Conservation (phyloP, 2,888 invertebrate species). For the Parnassius mnemosyne region DNA sequence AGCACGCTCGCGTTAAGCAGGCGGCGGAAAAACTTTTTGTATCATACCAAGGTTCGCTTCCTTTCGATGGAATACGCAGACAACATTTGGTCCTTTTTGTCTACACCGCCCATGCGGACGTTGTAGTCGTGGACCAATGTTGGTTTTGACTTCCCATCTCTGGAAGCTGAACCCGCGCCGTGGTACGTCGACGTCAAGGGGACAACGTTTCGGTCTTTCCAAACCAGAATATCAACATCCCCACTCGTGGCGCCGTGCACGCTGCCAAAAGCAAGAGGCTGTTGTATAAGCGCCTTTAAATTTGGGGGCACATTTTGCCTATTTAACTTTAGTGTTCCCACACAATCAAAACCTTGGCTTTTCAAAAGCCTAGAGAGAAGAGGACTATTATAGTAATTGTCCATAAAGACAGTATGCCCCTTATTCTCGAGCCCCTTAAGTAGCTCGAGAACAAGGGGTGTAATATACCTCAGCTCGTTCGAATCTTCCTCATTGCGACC, state of each 20-base stretch:
- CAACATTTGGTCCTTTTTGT: not conserved
- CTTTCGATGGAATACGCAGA: not conserved
- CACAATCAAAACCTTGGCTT: not conserved
- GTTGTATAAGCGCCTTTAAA: not conserved
- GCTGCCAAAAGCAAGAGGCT: not conserved
- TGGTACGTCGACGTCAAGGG: not conserved
- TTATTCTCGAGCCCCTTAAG: not conserved
- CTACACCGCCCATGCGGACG: not conserved
- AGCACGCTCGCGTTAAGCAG: not conserved
- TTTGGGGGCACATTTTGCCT: not conserved
- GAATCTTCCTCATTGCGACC: not conserved
- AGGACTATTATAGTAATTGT: not conserved
- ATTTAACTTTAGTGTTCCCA: not conserved
- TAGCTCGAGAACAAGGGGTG: not conserved
- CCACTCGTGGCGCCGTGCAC: not conserved
- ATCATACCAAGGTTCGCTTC: not conserved
- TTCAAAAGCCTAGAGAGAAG: not conserved
- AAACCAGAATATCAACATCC: not conserved
- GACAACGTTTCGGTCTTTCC: not conserved
- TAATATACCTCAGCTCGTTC: not conserved
- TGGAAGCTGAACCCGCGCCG: not conserved
- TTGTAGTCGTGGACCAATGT: not conserved
- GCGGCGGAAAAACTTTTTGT: not conserved
- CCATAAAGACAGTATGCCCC: not conserved
- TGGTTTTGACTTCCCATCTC: not conserved